Conservation (phyloP, 2,888 invertebrate genomes). For the Drosophila austrosaltans region DNA sequence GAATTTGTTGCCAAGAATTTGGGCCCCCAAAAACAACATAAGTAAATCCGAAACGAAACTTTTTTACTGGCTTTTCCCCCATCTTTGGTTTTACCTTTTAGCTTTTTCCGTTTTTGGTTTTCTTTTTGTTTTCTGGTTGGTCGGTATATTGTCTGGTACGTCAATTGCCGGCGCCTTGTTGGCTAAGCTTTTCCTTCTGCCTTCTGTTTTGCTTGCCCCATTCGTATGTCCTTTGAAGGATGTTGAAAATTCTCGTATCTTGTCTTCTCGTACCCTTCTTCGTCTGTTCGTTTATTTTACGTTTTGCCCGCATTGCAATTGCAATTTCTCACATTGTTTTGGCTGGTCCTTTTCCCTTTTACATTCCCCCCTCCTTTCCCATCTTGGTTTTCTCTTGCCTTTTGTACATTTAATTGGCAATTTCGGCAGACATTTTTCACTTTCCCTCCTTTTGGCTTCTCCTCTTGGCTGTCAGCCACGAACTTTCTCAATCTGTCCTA, state of each 20-base stretch:
- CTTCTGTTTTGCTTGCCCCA: constrained; percentile 28
- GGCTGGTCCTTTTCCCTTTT: neutral
- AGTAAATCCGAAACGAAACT: constrained; percentile 17
- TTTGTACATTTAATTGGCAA: constrained; percentile 67
- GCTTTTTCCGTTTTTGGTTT: constrained; percentile 13
- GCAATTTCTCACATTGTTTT: constrained; percentile 53
- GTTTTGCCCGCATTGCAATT: constrained; percentile 48
- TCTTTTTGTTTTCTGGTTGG: constrained; percentile 12
- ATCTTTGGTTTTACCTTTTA: constrained; percentile 5
- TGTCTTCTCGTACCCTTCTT: constrained; percentile 27
- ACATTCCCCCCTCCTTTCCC: neutral
- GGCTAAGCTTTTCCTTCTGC: constrained; percentile 32
- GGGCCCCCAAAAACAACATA: constrained; percentile 30
- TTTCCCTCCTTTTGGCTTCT: constrained; percentile 35
- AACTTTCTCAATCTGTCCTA: constrained; percentile 35
- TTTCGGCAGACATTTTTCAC: constrained; percentile 63
- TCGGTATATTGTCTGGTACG: constrained; percentile 44
- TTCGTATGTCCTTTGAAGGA: constrained; percentile 11
- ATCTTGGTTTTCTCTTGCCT: constrained; percentile 19
- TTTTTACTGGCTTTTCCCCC: neutral
- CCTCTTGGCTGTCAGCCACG: constrained; percentile 37
- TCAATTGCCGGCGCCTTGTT: constrained; percentile 41
- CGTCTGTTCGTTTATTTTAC: constrained; percentile 6
- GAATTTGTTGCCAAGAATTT: constrained; percentile 58
- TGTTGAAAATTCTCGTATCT: constrained; percentile 7